Conservation (phyloP, 2,888 invertebrate species). For the Lepidocyrtoides sp. region DNA sequence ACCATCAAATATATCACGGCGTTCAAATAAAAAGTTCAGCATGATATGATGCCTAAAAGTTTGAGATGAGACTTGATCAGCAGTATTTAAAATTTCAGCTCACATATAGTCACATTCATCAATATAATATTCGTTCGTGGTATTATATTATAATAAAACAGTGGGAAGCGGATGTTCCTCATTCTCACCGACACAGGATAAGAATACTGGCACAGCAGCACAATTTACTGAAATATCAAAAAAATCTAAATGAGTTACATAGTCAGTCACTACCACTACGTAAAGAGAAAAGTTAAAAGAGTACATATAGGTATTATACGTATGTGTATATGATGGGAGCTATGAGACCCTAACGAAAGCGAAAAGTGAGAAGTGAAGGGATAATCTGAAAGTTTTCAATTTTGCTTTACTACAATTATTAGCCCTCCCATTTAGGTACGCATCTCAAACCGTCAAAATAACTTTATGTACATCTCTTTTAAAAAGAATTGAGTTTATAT, state of each 20-base stretch:
- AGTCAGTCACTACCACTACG: neutral
- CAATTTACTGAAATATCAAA: neutral
- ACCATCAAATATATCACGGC: too few relatives aligned
- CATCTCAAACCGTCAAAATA: neutral
- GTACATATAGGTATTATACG: neutral
- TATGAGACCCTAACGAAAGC: neutral
- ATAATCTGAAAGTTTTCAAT: constrained; percentile 39
- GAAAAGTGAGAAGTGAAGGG: constrained; percentile 33
- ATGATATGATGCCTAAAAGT: too few relatives aligned
- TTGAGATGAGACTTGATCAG: too few relatives aligned
- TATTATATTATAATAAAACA: neutral
- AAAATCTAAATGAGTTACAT: neutral
- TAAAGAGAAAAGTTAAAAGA: neutral
- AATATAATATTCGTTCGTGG: too few relatives aligned
- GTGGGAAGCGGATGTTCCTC: constrained; percentile 70
- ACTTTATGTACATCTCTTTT: neutral
- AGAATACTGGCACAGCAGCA: constrained; percentile 14
- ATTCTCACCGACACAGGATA: constrained; percentile 53
- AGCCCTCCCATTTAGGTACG: neutral
- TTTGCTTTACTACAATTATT: neutral
- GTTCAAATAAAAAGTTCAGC: too few relatives aligned
- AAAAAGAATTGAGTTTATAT: too few relatives aligned
- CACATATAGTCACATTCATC: too few relatives aligned
- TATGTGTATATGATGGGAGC: too few relatives aligned
- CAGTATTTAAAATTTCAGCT: too few relatives aligned